Evolutionary conservation across 2,797 vertebrate genomes (phyloP).

Genomic region (Mus minutoides): DNA sequence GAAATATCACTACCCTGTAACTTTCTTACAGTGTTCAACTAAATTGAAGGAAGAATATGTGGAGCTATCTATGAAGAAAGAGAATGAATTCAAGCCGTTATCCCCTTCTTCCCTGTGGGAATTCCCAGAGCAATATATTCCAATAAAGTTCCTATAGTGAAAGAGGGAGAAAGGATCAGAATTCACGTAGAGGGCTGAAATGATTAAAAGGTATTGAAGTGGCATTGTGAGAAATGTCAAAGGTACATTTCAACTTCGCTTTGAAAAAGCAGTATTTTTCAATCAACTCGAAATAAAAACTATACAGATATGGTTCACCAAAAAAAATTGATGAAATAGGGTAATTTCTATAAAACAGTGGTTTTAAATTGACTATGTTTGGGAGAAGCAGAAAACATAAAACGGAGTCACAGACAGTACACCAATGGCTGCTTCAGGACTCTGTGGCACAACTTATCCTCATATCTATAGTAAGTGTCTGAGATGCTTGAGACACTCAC

Average conservation of each 20-base stretch:
- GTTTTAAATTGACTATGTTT: not conserved
- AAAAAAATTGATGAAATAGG: not conserved
- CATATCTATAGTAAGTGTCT: not conserved
- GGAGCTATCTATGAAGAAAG: not conserved
- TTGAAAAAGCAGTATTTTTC: not conserved
- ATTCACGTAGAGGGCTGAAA: constrained; percentile 10
- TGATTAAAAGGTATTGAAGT: not conserved
- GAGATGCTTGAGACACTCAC: not conserved
- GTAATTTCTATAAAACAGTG: not conserved
- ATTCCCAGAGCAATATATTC: constrained; percentile 3
- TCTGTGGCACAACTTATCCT: not conserved
- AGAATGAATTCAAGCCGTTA: not conserved
- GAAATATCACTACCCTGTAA: not conserved
- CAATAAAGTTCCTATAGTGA: not conserved
- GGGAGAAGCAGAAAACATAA: not conserved
- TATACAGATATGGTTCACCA: not conserved
- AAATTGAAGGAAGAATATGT: not conserved
- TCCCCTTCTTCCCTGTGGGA: not conserved
- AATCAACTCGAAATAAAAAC: not conserved
- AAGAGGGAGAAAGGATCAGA: constrained; percentile 35
- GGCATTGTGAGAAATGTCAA: not conserved
- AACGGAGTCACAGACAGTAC: not conserved
- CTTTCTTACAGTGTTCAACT: not conserved
- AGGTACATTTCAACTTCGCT: not conserved
- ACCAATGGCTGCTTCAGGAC: not conserved